Conservation (phyloP, 2,888 invertebrate genomes). For the Amiota communis region DNA sequence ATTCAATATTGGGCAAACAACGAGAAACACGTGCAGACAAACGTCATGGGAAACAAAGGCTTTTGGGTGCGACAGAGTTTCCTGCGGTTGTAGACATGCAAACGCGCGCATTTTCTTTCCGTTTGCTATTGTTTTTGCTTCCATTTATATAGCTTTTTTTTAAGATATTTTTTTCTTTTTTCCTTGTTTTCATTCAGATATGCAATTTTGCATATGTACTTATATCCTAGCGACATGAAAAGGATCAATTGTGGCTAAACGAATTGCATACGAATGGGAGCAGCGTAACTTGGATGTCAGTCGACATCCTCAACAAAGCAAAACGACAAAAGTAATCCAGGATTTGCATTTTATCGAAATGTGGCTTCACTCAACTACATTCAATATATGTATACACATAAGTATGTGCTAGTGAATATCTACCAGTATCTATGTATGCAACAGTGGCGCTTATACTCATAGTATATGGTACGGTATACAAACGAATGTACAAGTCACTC, state of each 20-base stretch:
- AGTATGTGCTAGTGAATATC: not conserved
- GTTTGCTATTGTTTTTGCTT: not conserved
- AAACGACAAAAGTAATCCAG: constrained; percentile 63
- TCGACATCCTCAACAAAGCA: not conserved
- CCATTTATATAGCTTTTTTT: not conserved
- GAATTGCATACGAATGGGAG: constrained; percentile 64
- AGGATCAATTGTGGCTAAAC: constrained; percentile 68
- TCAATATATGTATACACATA: not conserved
- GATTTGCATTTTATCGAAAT: constrained; percentile 68
- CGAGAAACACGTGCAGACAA: constrained; percentile 49
- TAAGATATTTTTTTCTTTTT: not conserved
- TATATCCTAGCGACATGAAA: constrained; percentile 68
- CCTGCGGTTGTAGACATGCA: constrained; percentile 26
- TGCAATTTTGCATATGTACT: constrained; percentile 68
- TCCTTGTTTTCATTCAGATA: constrained; percentile 51
- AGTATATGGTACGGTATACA: too few relatives aligned
- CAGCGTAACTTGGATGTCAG: too few relatives aligned
- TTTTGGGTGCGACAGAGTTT: too few relatives aligned
- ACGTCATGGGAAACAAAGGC: too few relatives aligned
- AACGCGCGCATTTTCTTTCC: constrained; percentile 23
- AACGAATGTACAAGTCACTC: constrained; percentile 41
- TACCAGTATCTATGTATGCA: not conserved
- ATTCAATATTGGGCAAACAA: constrained; percentile 67
- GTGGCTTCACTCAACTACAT: constrained; percentile 45
- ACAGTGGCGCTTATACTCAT: constrained; percentile 15